A percentile compares a stretch with the other conserved stretches of the same genome.
Conservation (phyloP, 2,797 vertebrate genomes). For the Bovichtus variegatus region DNA sequence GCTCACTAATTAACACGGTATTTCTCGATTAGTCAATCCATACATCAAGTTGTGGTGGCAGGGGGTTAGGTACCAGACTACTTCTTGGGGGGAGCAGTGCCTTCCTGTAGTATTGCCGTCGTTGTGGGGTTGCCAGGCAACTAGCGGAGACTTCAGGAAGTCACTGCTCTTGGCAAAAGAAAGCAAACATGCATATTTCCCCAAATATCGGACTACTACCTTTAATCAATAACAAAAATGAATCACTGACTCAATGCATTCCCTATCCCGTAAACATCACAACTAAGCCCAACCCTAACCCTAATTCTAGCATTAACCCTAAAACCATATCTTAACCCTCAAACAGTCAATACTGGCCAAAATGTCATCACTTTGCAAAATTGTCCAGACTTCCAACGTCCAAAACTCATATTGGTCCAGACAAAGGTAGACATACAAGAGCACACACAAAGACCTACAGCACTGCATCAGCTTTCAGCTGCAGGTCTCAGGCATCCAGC, state of each 20-base stretch:
- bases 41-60: background rate
- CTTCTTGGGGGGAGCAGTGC: background rate
- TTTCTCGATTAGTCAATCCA: background rate
- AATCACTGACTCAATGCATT: background rate
- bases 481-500: constrained; percentile 51
- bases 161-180: too few relatives aligned
- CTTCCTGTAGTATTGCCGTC: background rate
- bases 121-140: background rate
- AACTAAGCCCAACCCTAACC: background rate
- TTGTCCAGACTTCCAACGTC: background rate
- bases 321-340: background rate
- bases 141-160: background rate
- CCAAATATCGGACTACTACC: background rate
- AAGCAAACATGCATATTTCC: background rate
- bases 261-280: background rate
- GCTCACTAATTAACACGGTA: background rate
- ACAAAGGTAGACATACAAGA: background rate
- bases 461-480: constrained; percentile 66
- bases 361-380: background rate
- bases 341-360: background rate
- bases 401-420: background rate
- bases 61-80: too few relatives aligned
- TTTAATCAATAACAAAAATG: background rate
- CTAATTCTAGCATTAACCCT: background rate
- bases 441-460: background rate